Conservation (phyloP, 2,888 invertebrate genomes). For the Drosophila cognata region DNA sequence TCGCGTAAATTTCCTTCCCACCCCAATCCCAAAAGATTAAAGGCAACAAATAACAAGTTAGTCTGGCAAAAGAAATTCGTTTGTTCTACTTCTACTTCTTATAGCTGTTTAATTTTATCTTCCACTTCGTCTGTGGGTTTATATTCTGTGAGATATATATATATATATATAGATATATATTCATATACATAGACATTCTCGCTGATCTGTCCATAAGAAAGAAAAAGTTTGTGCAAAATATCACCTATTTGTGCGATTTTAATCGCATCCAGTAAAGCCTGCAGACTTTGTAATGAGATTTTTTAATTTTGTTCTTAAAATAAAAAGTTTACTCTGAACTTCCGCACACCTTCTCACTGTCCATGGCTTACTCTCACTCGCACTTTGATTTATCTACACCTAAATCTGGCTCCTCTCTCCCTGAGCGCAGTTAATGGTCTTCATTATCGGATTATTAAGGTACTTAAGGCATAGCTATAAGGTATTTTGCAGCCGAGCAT, state of each 20-base stretch:
- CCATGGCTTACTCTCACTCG: background rate
- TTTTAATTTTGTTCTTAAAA: background rate
- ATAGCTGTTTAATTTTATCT: conserved; percentile 38
- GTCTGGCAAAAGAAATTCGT: conserved; percentile 29
- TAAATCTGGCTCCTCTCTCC: background rate
- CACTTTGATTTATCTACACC: background rate
- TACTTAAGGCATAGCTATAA: background rate
- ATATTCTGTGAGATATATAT: conserved; percentile 6
- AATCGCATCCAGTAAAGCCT: background rate
- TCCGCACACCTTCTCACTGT: background rate
- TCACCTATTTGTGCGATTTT: background rate
- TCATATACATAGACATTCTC: background rate
- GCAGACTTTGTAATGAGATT: background rate
- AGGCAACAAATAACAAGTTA: conserved; percentile 10
- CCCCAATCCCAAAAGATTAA: conserved; percentile 59
- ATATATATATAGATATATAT: background rate
- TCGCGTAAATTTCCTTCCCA: conserved; percentile 68
- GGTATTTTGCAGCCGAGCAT: conserved; percentile 9
- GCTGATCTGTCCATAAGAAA: background rate
- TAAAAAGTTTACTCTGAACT: background rate
- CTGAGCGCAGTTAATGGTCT: background rate
- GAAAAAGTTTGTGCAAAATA: background rate
- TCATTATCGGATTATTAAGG: background rate
- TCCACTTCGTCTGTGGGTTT: conserved; percentile 8
- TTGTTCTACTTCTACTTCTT: conserved; percentile 21